These are phyloP conservation scores for Philhelius pedissequus DNA, from an alignment of 2,888 invertebrate species.

Conservation along the genomic window DNA sequence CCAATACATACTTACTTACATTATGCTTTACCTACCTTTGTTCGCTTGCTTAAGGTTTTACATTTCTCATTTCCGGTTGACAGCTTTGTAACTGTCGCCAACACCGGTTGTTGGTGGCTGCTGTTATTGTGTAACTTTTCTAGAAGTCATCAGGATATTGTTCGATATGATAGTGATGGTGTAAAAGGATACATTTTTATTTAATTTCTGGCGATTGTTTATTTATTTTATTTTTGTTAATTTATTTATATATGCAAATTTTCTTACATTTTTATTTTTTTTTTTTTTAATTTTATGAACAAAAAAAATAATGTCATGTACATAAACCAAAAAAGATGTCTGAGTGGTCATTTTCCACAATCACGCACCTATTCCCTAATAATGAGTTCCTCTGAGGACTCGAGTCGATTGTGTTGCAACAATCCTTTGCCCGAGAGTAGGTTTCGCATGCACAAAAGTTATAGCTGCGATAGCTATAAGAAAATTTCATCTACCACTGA, in stretches of 20 bases:
- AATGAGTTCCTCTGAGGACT: conserved; percentile 79
- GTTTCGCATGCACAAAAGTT: conserved; percentile 75
- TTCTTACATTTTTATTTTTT: conserved; percentile 27
- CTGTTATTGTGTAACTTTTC: conserved; percentile 27
- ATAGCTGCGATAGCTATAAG: conserved; percentile 75
- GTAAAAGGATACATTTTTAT: neutral
- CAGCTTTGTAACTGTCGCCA: neutral
- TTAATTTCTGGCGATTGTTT: conserved; percentile 1
- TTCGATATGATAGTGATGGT: neutral
- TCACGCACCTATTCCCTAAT: conserved; percentile 79
- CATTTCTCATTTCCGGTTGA: conserved; percentile 5
- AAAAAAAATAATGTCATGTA: conserved; percentile 22
- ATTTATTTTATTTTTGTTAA: conserved; percentile 36
- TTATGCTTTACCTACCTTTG: too few species aligned
- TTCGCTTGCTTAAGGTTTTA: neutral
- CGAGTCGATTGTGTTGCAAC: conserved; percentile 75
- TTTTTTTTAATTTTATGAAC: conserved; percentile 11
- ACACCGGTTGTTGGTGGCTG: neutral
- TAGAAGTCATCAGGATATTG: conserved; percentile 11
- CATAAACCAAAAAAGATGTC: conserved; percentile 73
- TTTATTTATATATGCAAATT: conserved; percentile 42
- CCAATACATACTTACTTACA: too few species aligned
- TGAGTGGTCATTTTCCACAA: conserved; percentile 78
- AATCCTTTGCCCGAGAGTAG: conserved; percentile 65
- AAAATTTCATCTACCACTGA: conserved; percentile 51